Evolutionary conservation across 2,797 vertebrate species (phyloP), one percentile per base, ranked within the genome.

Genomic region (Mallotus villosus): DNA sequence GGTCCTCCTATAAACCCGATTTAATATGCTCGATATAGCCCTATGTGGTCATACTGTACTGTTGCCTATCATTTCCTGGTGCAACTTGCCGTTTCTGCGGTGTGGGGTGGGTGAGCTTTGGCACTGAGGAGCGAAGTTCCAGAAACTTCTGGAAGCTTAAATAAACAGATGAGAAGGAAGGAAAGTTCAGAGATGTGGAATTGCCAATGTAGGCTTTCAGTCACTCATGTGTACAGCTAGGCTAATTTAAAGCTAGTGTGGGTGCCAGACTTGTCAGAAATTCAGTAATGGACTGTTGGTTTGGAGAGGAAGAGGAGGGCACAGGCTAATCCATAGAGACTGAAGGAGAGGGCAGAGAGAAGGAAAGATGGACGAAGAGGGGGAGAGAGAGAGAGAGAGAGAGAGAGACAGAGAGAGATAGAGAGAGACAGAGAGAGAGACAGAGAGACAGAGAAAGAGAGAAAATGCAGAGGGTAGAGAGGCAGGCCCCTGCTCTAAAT

Each of bases 71-170:
- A 34, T 78, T 70, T 73, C 68, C 71, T 58, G 29, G 29, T 78
- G 63, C 70, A 76, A 72, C 80, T 77, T 79, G 63, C 71, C 78
- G 69, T 78, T 77, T 80, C 63, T 68, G 72, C 64, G n/a, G 68
- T 83, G 72, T 65, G 29, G 68, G 63, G 75, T 67, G 55, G 41
- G 22, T 25, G 59, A 6, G 67, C 27, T 70, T 49, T 63, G 77
- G 21, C 57, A 27, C 21, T 3, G 29, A 11, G 34, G 58, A 67
- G 77, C 65, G 0, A 63, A 25, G 63, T 14, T 21, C 71, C n/a
- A 62, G 66, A 67, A 65, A 49, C 57, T 74, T 71, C 27, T 34
- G 62, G 69, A 74, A 70, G 41, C 49, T 59, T 70, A 37, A 51
- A 58, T 53, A 24, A 66, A 70, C 63, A 32, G 60, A 70, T 72